Evolutionary conservation across 1,140 invertebrate genomes (phyloP), one percentile per base, ranked within the genome.

Genomic region (Bombus affinis): DNA sequence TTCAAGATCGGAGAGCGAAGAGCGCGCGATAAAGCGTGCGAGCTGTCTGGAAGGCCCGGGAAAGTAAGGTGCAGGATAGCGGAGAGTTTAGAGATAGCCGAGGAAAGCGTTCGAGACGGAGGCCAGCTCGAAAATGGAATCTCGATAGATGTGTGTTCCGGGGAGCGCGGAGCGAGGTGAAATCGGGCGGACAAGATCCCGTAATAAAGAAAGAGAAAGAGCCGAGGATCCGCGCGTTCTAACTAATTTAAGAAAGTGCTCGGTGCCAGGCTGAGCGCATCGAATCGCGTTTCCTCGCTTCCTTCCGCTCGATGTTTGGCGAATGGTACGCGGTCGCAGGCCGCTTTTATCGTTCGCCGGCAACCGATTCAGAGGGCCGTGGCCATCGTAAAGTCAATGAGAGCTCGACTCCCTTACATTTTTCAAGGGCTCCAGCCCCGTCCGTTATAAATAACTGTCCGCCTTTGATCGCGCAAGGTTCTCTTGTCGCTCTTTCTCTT

Each of bases 181-280:
- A 86, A 59, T 35, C 66, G 57, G 68, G 13, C 37, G 47, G 35
- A 39, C 44, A 57, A 44, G 9, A 22, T 37, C 0, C 18, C 10
- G 83, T 66, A 70, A 82, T 70, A 86, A 74, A 86, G 72, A 76
- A 70, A 37, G 47, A 74, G 71, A 59, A 81, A 70, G 57, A 81
- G 15, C n/a, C 32, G 44, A 59, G 65, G 28, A 9, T 13, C 37
- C 9, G 47, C 59, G 65, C 75, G 78, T 90, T 86, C 85, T 86
- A 90, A 89, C 86, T 90, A 90, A 90, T 90, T 90, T 90, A 90
- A 90, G 88, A 90, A 90, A 90, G 89, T 90, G 89, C 88, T 89
- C 81, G 65, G 78, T 70, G 80, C 68, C 59, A 57, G 66, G 75
- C 57, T 81, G 32, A 81, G 83, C 77, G 88, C 79, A 89, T 87